Evolutionary conservation across 2,797 vertebrate genomes (phyloP).

Genomic region (Euthynnus affinis): DNA sequence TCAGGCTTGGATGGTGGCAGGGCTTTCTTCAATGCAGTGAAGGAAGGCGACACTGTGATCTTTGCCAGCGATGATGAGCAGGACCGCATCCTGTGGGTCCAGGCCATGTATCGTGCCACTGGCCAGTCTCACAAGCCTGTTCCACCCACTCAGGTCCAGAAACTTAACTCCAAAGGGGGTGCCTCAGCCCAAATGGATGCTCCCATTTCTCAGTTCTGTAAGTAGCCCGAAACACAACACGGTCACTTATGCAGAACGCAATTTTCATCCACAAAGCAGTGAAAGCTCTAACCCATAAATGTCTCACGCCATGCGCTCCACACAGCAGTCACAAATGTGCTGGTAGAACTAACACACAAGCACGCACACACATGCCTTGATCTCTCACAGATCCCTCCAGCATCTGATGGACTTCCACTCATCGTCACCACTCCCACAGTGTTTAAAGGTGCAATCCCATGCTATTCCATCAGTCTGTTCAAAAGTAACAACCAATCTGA

Average conservation of each 20-base stretch:
- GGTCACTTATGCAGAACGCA: constrained; percentile 65
- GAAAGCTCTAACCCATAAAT: constrained; percentile 81
- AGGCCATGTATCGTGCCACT: constrained; percentile 99
- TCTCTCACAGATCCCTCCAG: constrained; percentile 75
- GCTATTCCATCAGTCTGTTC: constrained; percentile 72
- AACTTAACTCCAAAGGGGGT: constrained; percentile 99
- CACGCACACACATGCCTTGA: constrained; percentile 75
- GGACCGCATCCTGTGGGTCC: constrained; percentile 99
- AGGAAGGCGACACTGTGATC: constrained; percentile 99
- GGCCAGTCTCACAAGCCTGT: constrained; percentile 99
- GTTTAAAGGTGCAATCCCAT: constrained; percentile 77
- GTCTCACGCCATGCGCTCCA: constrained; percentile 81
- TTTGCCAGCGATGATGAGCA: constrained; percentile 99
- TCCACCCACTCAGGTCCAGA: constrained; percentile 99
- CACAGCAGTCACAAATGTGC: constrained; percentile 78
- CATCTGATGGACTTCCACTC: constrained; percentile 79
- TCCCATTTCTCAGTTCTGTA: constrained; percentile 99
- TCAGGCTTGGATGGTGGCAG: constrained; percentile 98
- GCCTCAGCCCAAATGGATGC: constrained; percentile 98
- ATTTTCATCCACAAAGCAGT: constrained; percentile 74
- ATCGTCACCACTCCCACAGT: constrained; percentile 76
- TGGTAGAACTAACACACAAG: constrained; percentile 81
- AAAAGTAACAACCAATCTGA: constrained; percentile 62
- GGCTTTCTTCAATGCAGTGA: constrained; percentile 99
- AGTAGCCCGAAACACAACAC: constrained; percentile 86